phyloP scores from a whole-genome alignment of 30 jellyfish, hydroid and myxozoan species.

The Sanderia malayensis region DNA sequence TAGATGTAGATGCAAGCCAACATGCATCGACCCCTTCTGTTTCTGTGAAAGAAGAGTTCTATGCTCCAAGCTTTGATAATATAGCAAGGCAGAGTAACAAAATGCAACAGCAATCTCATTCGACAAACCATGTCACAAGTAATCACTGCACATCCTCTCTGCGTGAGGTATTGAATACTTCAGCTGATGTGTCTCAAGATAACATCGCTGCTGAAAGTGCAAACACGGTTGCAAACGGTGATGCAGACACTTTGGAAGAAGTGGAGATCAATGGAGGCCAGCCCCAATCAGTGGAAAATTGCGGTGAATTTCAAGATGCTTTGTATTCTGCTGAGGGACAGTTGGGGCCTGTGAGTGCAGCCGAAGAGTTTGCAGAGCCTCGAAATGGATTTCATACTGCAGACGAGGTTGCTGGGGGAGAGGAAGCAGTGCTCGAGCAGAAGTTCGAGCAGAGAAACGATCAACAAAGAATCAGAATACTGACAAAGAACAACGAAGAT shows the following conservation, averaged over 20 bases:
- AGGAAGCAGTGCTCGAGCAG: background rate
- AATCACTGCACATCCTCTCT: no score
- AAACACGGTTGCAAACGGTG: background rate
- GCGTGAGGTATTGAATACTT: no score
- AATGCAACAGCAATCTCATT: no score
- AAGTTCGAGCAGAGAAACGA: constrained; percentile 44
- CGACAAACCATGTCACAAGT: no score
- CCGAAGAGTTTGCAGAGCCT: background rate
- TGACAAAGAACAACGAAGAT: constrained; percentile 44
- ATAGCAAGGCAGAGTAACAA: no score
- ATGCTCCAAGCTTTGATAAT: no score
- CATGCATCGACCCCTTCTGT: constrained; percentile 7
- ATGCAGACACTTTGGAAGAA: background rate
- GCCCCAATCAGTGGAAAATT: no score
- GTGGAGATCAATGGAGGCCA: no score
- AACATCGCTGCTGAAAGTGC: background rate
- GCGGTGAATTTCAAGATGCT: no score
- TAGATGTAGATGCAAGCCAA: background rate
- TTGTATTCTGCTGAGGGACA: background rate
- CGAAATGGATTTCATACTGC: background rate
- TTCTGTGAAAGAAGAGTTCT: background rate
- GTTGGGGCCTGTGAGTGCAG: background rate
- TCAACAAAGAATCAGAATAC: constrained; percentile 30
- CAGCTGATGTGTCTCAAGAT: background rate
- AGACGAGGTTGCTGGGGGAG: background rate